These are phyloP conservation scores for human DNA, from an alignment of 2,113 vertebrate species.

Conservation along the genomic window DNA sequence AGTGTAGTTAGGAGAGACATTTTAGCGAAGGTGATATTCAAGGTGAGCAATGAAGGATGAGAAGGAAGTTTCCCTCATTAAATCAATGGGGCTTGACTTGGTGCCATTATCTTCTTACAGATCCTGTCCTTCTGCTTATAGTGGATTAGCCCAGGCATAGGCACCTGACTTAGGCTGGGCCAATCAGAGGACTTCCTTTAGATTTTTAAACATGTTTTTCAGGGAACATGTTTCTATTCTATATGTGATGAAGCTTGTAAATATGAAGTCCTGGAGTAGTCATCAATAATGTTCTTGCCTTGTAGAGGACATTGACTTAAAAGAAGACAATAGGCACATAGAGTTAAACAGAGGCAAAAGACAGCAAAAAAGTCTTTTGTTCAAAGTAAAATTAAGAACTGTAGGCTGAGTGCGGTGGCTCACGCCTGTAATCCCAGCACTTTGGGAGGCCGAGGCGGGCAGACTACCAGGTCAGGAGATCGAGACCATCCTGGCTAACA, in stretches of 20 bases:
- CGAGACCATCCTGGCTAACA: no score
- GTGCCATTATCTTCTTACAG: neutral
- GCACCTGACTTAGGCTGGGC: neutral
- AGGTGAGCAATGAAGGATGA: neutral
- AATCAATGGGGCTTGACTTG: neutral
- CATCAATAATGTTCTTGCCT: neutral
- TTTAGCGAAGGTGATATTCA: neutral
- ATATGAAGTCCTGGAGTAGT: neutral
- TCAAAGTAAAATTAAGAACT: neutral
- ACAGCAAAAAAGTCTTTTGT: neutral
- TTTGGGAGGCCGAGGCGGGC: no score
- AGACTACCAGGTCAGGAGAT: no score
- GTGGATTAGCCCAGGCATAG: neutral
- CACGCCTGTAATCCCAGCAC: no score
- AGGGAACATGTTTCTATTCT: neutral
- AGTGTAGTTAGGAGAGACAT: neutral
- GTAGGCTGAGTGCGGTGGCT: neutral
- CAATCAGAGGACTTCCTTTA: neutral
- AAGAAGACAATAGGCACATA: neutral
- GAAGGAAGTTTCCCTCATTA: neutral
- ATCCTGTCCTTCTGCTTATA: accelerated
- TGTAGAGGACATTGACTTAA: neutral
- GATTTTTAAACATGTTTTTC: neutral
- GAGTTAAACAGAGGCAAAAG: neutral
- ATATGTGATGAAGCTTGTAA: neutral